Conservation (phyloP, 1,140 invertebrate genomes). For the Mercenaria mercenaria region DNA sequence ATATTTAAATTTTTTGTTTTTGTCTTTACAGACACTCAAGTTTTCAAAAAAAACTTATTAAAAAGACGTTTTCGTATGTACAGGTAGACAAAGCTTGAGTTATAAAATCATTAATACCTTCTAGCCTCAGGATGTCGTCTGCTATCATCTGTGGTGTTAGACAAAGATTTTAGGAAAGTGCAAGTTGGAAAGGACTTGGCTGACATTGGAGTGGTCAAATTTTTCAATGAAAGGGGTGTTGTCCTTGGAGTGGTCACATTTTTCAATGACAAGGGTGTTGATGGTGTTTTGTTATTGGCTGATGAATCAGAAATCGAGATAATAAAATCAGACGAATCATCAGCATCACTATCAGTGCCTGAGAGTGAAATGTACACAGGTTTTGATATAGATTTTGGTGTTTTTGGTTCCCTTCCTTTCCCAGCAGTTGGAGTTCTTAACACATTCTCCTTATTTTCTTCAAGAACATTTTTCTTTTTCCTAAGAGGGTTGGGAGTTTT, state of each 20-base stretch:
- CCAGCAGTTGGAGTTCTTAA: background rate
- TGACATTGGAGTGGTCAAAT: background rate
- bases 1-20: too few relatives aligned
- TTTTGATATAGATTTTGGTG: background rate
- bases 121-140: constrained; percentile 66
- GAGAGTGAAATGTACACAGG: background rate
- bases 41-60: too few relatives aligned
- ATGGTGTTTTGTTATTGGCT: background rate
- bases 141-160: constrained; percentile 45
- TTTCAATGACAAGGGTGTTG: background rate
- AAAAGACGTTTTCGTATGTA: too few relatives aligned
- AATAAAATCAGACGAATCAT: background rate
- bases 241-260: background rate
- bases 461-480: background rate
- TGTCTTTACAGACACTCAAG: too few relatives aligned
- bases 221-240: background rate
- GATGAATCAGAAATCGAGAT: background rate
- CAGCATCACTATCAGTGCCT: background rate
- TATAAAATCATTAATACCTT: constrained; percentile 66
- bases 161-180: constrained; percentile 71
- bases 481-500: constrained; percentile 25
- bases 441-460: constrained; percentile 15
- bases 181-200: background rate
- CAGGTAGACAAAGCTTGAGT: too few relatives aligned
- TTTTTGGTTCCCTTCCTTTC: background rate